Conservation (phyloP, 2,888 invertebrate genomes). For the Drosophila neotestacea region DNA sequence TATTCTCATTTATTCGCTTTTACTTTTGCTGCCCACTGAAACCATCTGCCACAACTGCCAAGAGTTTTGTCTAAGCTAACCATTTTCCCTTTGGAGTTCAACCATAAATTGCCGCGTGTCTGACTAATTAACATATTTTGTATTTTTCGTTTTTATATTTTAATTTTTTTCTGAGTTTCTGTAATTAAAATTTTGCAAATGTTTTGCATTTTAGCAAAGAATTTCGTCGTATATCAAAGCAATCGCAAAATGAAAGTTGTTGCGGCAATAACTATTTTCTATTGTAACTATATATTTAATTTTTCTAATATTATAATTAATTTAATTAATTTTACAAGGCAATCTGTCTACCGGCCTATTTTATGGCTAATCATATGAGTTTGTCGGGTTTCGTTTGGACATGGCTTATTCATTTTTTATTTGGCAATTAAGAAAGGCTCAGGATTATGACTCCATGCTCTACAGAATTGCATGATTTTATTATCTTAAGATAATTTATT, state of each 20-base stretch:
- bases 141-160: conserved; percentile 28
- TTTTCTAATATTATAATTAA: neutral
- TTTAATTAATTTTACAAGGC: conserved; percentile 1
- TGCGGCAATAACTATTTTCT: neutral
- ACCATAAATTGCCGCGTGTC: conserved; percentile 47
- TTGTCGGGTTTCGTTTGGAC: neutral
- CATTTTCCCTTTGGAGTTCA: conserved; percentile 46
- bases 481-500: conserved; percentile 12
- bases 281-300: neutral
- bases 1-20: conserved; percentile 57
- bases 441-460: neutral
- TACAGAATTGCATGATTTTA: conserved; percentile 36
- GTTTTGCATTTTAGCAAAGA: conserved; percentile 14
- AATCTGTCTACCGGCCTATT: too few species aligned
- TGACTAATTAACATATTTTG: conserved; percentile 55
- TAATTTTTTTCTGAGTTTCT: conserved; percentile 20
- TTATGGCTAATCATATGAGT: neutral
- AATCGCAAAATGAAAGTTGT: conserved; percentile 50
- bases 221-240: conserved; percentile 37
- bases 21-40: conserved; percentile 58
- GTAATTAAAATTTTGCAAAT: conserved; percentile 48
- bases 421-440: conserved; percentile 11
- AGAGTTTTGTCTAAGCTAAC: conserved; percentile 17
- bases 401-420: conserved; percentile 22
- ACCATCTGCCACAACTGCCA: neutral